phyloP scores from a whole-genome alignment of 2,113 vertebrate species.

The Notothenia rossii region DNA sequence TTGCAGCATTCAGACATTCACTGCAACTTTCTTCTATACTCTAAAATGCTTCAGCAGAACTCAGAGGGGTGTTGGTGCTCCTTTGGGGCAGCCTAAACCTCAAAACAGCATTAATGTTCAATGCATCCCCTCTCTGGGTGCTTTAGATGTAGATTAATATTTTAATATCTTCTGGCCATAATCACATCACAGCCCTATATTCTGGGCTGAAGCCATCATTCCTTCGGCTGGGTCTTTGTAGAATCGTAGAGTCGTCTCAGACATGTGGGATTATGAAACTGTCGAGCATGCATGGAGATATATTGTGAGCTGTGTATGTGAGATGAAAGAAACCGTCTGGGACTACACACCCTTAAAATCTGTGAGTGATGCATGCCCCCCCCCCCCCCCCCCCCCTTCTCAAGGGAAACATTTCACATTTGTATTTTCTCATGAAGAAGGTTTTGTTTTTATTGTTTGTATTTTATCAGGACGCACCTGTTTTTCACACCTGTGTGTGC shows the following conservation, averaged over 20 bases:
- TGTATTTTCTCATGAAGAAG: constrained; percentile 15
- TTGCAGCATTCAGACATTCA: not conserved
- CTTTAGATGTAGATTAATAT: constrained; percentile 64
- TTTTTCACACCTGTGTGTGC: not conserved
- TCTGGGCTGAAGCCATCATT: constrained; percentile 2
- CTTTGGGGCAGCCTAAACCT: constrained; percentile 35
- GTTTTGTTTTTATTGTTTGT: not conserved
- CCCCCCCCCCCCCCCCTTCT: constrained; percentile 3
- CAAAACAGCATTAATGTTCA: constrained; percentile 48
- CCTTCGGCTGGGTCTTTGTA: constrained; percentile 25
- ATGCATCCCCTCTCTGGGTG: constrained; percentile 34
- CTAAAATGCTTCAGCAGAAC: constrained; percentile 18
- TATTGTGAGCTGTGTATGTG: not conserved
- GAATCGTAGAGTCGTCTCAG: constrained; percentile 25
- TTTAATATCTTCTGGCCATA: constrained; percentile 49
- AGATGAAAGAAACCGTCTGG: constrained; percentile 30
- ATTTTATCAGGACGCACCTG: not conserved
- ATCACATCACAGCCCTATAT: constrained; percentile 30
- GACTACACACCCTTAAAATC: constrained; percentile 9
- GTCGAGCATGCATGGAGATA: constrained; percentile 3
- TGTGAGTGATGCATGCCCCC: constrained; percentile 8
- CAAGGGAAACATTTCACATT: constrained; percentile 4
- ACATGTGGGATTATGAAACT: constrained; percentile 38
- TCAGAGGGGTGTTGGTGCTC: constrained; percentile 12
- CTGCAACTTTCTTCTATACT: not conserved